Evolutionary conservation across 2,888 invertebrate genomes (phyloP), one percentile per base, ranked within the genome.

Genomic region (Xylota sylvarum): DNA sequence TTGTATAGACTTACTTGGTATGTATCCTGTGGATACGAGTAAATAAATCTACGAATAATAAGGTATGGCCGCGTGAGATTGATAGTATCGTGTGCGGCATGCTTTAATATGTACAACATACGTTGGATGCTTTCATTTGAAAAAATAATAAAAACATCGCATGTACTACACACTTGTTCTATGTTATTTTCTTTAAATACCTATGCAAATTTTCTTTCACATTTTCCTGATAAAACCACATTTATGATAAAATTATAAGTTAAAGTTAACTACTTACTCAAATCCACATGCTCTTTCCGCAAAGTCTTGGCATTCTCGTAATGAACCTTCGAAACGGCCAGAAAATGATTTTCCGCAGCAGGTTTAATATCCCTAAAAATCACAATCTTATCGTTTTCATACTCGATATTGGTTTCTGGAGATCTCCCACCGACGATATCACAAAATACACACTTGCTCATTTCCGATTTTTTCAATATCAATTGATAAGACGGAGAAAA

Each of bases 281-380:
- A 91, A 88, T 93, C 93, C 92, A 95, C 95, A 93, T 98, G 95
- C 19, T 94, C 93, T 6, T 93, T 89, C 40, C 93, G 94, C 37
- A 98, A 93, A n/a, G 91, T 91, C 91, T 96, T 97, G 0, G 95
- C 95, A 93, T 96, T 96, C 23, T 94, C 93, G 78, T 97, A 95
- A 91, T 98, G 98, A 50, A 93, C 93, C 90, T 95, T 96, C 0
- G 97, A 95, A 37, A 97, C 93, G 14, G 97, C 95, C 82, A 98
- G 93, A 90, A 95, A 95, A 91, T 98, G 98, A 92, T 95, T 94
- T 12, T 94, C 94, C 0, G 97, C 94, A 0, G 96, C 97, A 4
- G 98, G 98, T 90, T 95, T 95, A 10, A 95, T 97, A 90, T 98
- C 98, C 40, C 95, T 94, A 90, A 98, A 97, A 40, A 97, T 96